A percentile compares a stretch with the other conserved stretches of the same genome.
Conservation (phyloP, 2,888 invertebrate species). For the Orchesellides sinensis region DNA sequence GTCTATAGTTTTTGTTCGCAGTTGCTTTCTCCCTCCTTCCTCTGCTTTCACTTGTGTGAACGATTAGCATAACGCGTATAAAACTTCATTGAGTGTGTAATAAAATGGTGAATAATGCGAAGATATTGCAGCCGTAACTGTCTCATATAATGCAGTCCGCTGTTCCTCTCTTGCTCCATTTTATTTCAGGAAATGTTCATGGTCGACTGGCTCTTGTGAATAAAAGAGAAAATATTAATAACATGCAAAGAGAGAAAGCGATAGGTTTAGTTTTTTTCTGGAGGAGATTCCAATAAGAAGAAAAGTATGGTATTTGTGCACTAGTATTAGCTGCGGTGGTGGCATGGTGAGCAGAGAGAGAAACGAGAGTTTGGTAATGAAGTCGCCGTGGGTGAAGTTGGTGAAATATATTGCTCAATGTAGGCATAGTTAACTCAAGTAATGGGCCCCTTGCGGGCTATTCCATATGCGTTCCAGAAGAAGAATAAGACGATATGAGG, state of each 20-base stretch:
- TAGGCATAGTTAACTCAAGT: constrained; percentile 52
- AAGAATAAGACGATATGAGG: neutral
- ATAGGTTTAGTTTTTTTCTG: neutral
- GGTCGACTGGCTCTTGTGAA: constrained; percentile 9
- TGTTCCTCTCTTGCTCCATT: too few species aligned
- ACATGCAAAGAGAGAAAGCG: neutral
- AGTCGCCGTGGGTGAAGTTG: constrained; percentile 43
- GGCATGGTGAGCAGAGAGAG: neutral
- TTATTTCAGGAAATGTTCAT: neutral
- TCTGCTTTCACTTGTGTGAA: constrained; percentile 1
- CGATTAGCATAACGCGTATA: constrained; percentile 39
- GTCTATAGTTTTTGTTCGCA: neutral
- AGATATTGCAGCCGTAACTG: constrained; percentile 7
- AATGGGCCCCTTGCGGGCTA: constrained; percentile 67
- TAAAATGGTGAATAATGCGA: constrained; percentile 30
- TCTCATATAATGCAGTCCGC: neutral
- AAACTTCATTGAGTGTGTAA: constrained; percentile 29
- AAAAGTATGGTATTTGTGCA: neutral
- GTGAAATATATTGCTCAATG: constrained; percentile 52
- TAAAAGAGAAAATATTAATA: neutral
- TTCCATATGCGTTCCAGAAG: constrained; percentile 8
- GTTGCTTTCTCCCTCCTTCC: neutral
- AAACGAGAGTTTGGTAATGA: constrained; percentile 11
- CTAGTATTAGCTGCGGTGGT: neutral
- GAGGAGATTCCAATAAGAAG: neutral